A percentile compares a stretch with the other conserved stretches of the same genome.
Conservation (phyloP, 2,888 invertebrate species). For the Didymodactylos carnosus region DNA sequence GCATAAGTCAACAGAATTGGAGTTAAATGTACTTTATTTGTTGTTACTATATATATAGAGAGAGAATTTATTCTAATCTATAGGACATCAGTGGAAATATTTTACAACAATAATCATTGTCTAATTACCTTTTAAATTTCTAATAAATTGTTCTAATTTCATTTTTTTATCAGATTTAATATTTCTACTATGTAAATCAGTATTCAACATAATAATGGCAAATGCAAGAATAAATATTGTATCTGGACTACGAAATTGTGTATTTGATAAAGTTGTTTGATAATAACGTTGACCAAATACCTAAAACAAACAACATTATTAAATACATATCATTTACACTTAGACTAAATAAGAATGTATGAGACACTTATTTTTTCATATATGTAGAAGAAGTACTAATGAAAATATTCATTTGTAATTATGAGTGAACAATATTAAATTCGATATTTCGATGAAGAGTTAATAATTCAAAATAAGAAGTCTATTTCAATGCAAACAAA, state of each 20-base stretch:
- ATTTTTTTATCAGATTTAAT: constrained; percentile 71
- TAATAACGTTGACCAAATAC: neutral
- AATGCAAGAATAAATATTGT: constrained; percentile 35
- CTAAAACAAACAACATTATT: neutral
- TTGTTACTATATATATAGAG: neutral
- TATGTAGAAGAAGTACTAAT: too few relatives aligned
- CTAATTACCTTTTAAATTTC: constrained; percentile 64
- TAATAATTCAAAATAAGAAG: too few relatives aligned
- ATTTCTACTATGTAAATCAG: constrained; percentile 86
- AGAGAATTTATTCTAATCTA: neutral
- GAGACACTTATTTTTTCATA: too few relatives aligned
- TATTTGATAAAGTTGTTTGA: neutral
- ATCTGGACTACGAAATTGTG: neutral
- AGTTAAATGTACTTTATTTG: too few relatives aligned
- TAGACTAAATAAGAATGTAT: too few relatives aligned
- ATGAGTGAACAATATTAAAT: too few relatives aligned
- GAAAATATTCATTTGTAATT: too few relatives aligned
- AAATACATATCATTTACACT: too few relatives aligned
- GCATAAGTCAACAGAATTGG: neutral
- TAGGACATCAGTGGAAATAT: neutral
- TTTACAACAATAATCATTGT: neutral
- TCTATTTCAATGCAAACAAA: too few relatives aligned
- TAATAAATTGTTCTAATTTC: constrained; percentile 82
- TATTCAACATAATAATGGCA: constrained; percentile 96
- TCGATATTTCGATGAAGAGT: too few relatives aligned